These are phyloP conservation scores for Prochilodus magdalenae DNA, from an alignment of 2,113 vertebrate species.

Conservation along the genomic window DNA sequence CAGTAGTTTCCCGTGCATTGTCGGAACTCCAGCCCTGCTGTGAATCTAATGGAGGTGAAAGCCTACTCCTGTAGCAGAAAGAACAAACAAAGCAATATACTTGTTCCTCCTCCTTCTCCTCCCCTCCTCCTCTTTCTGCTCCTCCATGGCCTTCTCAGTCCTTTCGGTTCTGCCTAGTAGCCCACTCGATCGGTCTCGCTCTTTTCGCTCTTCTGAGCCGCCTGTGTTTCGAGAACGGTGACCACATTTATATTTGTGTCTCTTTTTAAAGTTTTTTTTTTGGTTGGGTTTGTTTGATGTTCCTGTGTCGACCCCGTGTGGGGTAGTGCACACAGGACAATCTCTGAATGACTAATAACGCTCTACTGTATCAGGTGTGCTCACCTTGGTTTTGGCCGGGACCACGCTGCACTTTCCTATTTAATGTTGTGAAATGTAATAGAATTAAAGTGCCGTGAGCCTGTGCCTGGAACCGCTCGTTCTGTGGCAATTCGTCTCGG, in stretches of 20 bases:
- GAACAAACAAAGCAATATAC: constrained; percentile 18
- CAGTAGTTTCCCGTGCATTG: neutral
- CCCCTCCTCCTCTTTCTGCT: neutral
- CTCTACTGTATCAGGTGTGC: neutral
- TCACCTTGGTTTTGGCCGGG: neutral
- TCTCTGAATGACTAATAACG: neutral
- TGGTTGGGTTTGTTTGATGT: neutral
- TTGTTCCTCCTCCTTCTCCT: too few species aligned
- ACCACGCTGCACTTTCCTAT: neutral
- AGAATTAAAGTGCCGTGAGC: too few species aligned
- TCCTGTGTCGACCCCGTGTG: neutral
- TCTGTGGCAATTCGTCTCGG: neutral
- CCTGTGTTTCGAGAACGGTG: neutral
- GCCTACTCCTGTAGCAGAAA: neutral
- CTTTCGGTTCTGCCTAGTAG: neutral
- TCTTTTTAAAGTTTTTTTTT: neutral
- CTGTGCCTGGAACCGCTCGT: neutral
- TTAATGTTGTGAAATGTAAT: too few species aligned
- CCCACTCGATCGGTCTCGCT: neutral
- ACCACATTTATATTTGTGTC: neutral
- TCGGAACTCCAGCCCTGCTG: neutral
- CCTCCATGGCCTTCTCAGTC: neutral
- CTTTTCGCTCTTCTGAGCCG: neutral
- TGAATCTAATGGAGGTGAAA: neutral
- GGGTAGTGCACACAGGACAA: neutral